phyloP scores from a whole-genome alignment of 2,113 vertebrate species.

The Aptenodytes patagonicus region DNA sequence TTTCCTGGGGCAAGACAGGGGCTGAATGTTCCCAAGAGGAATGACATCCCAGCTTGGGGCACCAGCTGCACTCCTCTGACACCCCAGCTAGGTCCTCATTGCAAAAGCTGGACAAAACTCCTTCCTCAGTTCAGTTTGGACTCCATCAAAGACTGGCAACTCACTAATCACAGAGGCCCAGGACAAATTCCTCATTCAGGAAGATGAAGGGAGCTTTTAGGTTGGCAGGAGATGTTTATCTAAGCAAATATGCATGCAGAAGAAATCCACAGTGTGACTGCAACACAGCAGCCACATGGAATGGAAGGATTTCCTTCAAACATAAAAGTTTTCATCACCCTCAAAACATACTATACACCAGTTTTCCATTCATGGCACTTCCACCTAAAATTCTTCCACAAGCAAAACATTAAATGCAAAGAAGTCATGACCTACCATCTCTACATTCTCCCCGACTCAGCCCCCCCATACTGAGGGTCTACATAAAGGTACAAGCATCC shows the following conservation, averaged over 20 bases:
- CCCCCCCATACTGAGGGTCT: too few species aligned
- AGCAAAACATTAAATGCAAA: not conserved
- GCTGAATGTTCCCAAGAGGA: not conserved
- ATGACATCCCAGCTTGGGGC: rapidly evolving
- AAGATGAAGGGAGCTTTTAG: not conserved
- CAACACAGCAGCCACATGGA: not conserved
- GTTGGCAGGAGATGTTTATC: not conserved
- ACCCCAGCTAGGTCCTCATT: not conserved
- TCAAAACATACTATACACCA: not conserved
- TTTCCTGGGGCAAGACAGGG: too few species aligned
- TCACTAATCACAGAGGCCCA: not conserved
- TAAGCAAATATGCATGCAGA: not conserved
- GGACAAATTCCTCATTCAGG: not conserved
- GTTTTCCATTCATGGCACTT: rapidly evolving
- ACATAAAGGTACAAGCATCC: not conserved
- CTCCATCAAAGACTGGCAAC: not conserved
- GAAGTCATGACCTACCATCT: not conserved
- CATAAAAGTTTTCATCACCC: not conserved
- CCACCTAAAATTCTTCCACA: not conserved
- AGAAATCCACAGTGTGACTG: not conserved
- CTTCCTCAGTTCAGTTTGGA: rapidly evolving
- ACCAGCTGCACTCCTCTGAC: not conserved
- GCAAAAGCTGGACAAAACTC: not conserved
- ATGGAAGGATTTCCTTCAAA: not conserved
- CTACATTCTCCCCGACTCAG: not conserved